These are phyloP conservation scores for Drosophila kurseongensis DNA, from an alignment of 1,140 invertebrate genomes.

Conservation along the genomic window DNA sequence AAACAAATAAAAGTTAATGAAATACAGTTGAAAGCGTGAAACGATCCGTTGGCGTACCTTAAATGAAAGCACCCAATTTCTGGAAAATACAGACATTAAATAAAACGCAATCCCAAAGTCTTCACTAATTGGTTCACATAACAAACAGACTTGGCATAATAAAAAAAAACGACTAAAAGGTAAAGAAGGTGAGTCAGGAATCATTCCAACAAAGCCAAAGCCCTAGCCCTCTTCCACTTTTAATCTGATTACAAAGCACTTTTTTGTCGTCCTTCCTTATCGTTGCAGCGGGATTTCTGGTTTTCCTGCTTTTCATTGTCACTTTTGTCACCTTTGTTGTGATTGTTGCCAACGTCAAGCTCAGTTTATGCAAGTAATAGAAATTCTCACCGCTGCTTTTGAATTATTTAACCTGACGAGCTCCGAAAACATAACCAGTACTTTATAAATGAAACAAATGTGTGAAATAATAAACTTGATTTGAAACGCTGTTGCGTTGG, in stretches of 20 bases:
- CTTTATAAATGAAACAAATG: conserved; percentile 33
- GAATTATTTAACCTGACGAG: conserved; percentile 28
- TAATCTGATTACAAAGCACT: conserved; percentile 58
- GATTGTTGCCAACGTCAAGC: conserved; percentile 45
- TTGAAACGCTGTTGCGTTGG: not conserved
- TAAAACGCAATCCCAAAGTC: conserved; percentile 24
- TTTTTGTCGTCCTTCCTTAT: conserved; percentile 32
- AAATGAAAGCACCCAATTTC: not conserved
- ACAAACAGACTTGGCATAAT: conserved; percentile 21
- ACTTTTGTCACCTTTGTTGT: conserved; percentile 54
- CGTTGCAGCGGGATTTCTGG: conserved; percentile 29
- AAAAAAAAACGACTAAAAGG: not conserved
- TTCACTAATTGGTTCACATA: conserved; percentile 49
- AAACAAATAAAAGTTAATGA: conserved; percentile 65
- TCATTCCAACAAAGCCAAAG: conserved; percentile 36
- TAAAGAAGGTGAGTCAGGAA: conserved; percentile 33
- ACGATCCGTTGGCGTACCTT: conserved; percentile 10
- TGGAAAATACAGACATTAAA: conserved; percentile 5
- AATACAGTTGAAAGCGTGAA: conserved; percentile 38
- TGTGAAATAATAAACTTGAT: conserved; percentile 24
- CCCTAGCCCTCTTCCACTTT: conserved; percentile 16
- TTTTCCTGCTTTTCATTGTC: conserved; percentile 42
- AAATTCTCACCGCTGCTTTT: conserved; percentile 1
- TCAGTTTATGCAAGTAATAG: conserved; percentile 38
- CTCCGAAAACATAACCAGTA: conserved; percentile 1